Percentiles rank a stretch among this genome's conserved stretches.
phyloP scores from a whole-genome alignment of 2,113 vertebrate genomes.

The Pelusios castaneus region DNA sequence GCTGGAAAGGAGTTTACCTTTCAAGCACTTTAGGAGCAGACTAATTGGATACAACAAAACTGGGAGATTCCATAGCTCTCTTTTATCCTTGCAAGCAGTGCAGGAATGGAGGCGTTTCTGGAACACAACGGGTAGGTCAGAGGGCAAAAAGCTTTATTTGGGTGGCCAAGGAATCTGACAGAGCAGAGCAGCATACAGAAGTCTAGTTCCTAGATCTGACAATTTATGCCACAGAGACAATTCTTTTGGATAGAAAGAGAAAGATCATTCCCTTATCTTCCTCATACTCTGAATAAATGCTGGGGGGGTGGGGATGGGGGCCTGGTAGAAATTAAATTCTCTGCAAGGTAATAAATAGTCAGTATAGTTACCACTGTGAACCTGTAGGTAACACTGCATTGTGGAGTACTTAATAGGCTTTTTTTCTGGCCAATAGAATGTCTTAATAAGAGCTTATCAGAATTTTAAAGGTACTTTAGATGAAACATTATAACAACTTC shows the following conservation, averaged over 20 bases:
- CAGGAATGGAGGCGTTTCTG: neutral
- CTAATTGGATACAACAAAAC: neutral
- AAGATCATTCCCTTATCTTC: neutral
- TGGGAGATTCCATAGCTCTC: neutral
- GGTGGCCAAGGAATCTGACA: neutral
- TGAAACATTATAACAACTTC: neutral
- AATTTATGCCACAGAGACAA: neutral
- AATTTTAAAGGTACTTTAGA: neutral
- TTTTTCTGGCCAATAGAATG: neutral
- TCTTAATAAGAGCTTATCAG: neutral
- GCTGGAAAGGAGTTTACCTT: neutral
- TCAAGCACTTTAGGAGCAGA: neutral
- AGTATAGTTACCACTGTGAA: rapidly evolving
- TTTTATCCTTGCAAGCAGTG: neutral
- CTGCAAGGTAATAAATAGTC: rapidly evolving
- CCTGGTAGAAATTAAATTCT: rapidly evolving
- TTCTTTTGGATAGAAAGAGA: neutral
- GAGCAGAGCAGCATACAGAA: neutral
- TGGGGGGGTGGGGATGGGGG: neutral
- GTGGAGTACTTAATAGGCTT: neutral
- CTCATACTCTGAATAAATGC: neutral
- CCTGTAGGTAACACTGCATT: neutral
- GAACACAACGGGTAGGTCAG: neutral
- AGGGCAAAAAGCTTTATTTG: neutral
- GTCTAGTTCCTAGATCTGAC: neutral